Base-by-base conservation (phyloP, 2,113 vertebrate genomes). In the Cinclus mexicanus region DNA sequence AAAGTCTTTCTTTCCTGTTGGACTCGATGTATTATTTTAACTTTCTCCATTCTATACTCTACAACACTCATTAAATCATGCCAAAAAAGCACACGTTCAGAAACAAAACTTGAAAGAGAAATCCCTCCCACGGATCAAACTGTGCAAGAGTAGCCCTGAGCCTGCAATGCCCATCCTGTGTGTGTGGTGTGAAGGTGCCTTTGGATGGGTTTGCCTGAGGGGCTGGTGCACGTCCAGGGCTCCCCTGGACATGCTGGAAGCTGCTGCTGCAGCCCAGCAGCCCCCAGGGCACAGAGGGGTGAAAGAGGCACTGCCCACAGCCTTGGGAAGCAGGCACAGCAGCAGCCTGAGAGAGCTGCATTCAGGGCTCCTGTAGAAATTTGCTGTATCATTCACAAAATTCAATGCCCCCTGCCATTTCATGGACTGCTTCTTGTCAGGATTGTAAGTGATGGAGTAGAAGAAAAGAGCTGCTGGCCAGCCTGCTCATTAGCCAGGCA, bases 1-100 rank as follows among this genome's bases (percentile, higher is more conserved):
- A 95, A 84, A 93, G 47, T 7, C 42, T 79, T 82, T 77, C 76
- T 85, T 83, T 94, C 39, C 72, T 72, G n/a, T 64, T 64, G 65
- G 49, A 76, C 64, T 87, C 23, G 0, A 56, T 0, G 0, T 49
- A 47, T 28, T 89, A 84, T 93, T 96, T 88, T 92, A 9, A 76
- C 24, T 91, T 90, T 82, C 77, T 63, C 65, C 14, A 11, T 75
- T 64, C 74, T 52, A 29, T 37, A 59, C 69, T 41, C 22, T 25
- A 55, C 52, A 61, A 60, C n/a, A 55, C n/a, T 59, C 49, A 59
- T 23, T 35, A 12, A 37, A 60, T 12, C 49, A 23, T 14, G 50
- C 46, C 87, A 79, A 60, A 63, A 93, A 87, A 69, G 23, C 42
- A 70, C 46, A 24, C 11, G 12, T 37, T 77, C 87, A 49, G 75